phyloP scores from a whole-genome alignment of 2,113 vertebrate species.

The Mobula hypostoma region DNA sequence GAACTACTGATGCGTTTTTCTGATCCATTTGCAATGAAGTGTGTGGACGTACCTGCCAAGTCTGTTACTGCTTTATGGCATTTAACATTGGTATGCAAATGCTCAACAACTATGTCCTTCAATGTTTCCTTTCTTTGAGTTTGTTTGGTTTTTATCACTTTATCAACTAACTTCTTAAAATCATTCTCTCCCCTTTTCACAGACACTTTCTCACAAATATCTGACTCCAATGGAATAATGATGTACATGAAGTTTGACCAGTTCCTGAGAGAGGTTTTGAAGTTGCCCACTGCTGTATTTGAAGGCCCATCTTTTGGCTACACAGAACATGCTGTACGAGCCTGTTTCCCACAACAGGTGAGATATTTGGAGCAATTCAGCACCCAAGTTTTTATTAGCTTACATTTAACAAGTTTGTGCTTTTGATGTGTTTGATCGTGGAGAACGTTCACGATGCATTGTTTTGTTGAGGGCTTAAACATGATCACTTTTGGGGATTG shows the following conservation, averaged over 20 bases:
- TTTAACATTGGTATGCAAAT: not conserved
- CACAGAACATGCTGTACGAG: slow-evolving; percentile 79
- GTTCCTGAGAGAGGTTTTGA: slow-evolving; percentile 82
- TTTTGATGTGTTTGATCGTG: not conserved
- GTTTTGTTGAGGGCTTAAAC: not conserved
- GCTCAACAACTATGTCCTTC: not conserved
- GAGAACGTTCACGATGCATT: not conserved
- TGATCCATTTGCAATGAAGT: not conserved
- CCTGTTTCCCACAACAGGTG: slow-evolving; percentile 92
- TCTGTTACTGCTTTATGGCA: not conserved
- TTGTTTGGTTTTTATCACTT: not conserved
- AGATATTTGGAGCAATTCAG: slow-evolving; percentile 36
- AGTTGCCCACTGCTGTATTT: slow-evolving; percentile 89
- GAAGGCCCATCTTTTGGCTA: slow-evolving; percentile 95
- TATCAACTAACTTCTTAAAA: slow-evolving; percentile 36
- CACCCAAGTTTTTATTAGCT: not conserved
- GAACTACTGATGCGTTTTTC: too few species aligned
- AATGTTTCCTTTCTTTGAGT: not conserved
- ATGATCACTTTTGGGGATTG: not conserved
- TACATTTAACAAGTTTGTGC: not conserved
- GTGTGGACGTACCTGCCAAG: not conserved
- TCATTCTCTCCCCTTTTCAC: slow-evolving; percentile 49
- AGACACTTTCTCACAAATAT: slow-evolving; percentile 97
- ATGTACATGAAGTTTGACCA: slow-evolving; percentile 87
- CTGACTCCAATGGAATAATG: slow-evolving; percentile 83